Percentiles rank a stretch among this genome's conserved stretches.
These are phyloP conservation scores for Nothura maculosa DNA, from an alignment of 2,797 vertebrate genomes.

Conservation along the genomic window DNA sequence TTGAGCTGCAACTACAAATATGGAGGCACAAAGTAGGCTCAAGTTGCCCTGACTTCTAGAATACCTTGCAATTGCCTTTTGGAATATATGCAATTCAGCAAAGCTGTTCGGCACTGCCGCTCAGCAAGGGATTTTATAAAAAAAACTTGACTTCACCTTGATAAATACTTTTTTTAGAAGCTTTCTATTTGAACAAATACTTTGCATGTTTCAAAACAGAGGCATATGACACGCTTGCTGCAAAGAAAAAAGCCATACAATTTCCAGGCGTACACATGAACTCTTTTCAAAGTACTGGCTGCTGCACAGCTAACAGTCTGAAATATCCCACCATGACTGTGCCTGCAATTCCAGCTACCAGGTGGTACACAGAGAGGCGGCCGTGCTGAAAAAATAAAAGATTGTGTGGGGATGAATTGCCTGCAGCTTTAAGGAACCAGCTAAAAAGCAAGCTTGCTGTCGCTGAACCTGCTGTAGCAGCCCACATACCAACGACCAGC, in stretches of 20 bases:
- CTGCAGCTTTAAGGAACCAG: background rate
- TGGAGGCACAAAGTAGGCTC: background rate
- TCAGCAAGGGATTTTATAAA: background rate
- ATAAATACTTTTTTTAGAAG: background rate
- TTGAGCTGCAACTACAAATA: background rate
- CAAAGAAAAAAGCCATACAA: background rate
- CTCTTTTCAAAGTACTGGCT: background rate
- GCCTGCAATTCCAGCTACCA: background rate
- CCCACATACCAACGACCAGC: background rate
- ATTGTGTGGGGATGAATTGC: accelerated
- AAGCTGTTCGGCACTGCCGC: background rate
- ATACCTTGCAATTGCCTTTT: background rate
- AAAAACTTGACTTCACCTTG: background rate
- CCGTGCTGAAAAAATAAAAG: background rate
- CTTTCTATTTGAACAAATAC: background rate
- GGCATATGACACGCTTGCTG: background rate
- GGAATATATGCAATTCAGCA: background rate
- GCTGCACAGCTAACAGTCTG: background rate
- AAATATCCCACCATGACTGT: accelerated
- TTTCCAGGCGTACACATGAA: background rate
- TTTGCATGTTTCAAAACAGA: background rate
- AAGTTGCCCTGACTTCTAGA: background rate
- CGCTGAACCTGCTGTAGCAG: background rate
- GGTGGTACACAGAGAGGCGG: background rate
- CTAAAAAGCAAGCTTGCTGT: background rate